Evolutionary conservation across 2,888 invertebrate genomes (phyloP).

Genomic region (Tenodera sinensis): DNA sequence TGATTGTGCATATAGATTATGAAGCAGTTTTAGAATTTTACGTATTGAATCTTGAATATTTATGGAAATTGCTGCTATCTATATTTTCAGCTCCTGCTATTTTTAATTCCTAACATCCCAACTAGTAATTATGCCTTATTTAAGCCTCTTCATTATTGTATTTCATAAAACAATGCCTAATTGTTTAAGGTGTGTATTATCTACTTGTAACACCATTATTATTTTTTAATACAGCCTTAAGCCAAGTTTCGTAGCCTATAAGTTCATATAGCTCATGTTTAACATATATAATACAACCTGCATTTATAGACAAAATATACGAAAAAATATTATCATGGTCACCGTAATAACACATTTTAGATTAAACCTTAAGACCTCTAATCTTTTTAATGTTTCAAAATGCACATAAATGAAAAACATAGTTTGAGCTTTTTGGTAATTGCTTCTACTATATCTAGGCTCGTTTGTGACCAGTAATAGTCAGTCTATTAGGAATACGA

Average conservation of each 20-base stretch:
- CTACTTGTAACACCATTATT: not conserved
- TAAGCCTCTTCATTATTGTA: not conserved
- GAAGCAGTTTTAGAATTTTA: not conserved
- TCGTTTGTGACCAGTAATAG: not conserved
- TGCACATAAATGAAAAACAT: not conserved
- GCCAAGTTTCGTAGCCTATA: not conserved
- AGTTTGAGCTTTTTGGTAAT: not conserved
- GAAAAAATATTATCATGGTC: not conserved
- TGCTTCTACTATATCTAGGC: not conserved
- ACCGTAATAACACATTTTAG: not conserved
- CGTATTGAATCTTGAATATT: not conserved
- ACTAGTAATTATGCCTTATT: not conserved
- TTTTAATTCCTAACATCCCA: not conserved
- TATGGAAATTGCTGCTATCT: not conserved
- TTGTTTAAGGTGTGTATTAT: not conserved
- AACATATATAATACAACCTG: not conserved
- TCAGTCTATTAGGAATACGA: not conserved
- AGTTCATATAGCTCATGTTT: not conserved
- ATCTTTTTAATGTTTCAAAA: not conserved
- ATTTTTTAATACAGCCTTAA: not conserved
- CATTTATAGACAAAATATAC: not conserved
- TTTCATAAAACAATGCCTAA: not conserved
- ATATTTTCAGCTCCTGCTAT: not conserved
- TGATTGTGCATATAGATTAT: not conserved
- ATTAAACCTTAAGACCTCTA: not conserved